Evolutionary conservation across 2,113 vertebrate species (phyloP).

Genomic region (Thryonomys swinderianus): DNA sequence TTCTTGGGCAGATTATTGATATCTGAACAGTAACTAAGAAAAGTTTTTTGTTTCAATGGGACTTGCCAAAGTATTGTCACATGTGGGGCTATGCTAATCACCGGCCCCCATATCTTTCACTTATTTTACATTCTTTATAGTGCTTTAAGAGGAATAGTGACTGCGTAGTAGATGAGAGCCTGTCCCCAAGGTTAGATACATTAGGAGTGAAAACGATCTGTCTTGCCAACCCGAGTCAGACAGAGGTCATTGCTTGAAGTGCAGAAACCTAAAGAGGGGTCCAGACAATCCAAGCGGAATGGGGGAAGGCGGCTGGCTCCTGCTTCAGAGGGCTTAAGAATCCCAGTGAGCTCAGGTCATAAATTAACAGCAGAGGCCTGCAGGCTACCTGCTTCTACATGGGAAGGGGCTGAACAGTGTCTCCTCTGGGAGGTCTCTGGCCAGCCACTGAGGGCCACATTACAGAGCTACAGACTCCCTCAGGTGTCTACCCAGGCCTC

Average conservation of each 20-base stretch:
- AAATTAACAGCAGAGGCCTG: neutral
- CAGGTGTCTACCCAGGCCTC: neutral
- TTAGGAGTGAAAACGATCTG: neutral
- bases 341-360: constrained; percentile 16
- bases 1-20: neutral
- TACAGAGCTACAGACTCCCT: neutral
- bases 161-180: neutral
- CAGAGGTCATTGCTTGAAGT: neutral
- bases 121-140: neutral
- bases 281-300: constrained; percentile 72
- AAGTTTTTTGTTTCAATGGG: neutral
- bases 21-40: constrained; percentile 11
- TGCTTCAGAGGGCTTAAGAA: constrained; percentile 35
- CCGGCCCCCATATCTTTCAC: neutral
- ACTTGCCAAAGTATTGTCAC: neutral
- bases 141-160: neutral
- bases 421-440: neutral
- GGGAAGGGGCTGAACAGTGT: neutral
- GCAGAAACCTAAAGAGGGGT: constrained; percentile 69
- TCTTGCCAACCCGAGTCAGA: constrained; percentile 53
- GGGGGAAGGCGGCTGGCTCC: neutral
- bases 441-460: too few species aligned
- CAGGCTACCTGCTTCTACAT: neutral
- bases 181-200: neutral
- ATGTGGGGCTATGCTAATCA: constrained; percentile 29